phyloP scores from a whole-genome alignment of 2,888 invertebrate genomes.

The Stenodema calcarata region DNA sequence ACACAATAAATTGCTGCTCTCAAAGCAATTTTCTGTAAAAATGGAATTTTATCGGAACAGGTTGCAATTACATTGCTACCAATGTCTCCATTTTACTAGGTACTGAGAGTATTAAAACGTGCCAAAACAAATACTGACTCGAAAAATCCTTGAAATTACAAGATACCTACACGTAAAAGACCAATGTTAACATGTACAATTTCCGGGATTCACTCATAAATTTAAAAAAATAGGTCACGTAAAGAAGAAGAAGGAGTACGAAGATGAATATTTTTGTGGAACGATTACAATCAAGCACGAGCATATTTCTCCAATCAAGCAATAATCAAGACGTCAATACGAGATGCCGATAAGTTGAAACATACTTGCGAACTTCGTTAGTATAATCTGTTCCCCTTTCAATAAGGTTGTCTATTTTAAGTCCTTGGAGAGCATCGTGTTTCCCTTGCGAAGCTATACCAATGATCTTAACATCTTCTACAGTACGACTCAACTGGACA shows the following conservation, averaged over 20 bases:
- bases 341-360: constrained; percentile 50
- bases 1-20: no score
- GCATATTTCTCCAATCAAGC: not conserved
- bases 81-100: no score
- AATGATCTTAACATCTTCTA: constrained; percentile 80
- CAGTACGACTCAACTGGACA: constrained; percentile 79
- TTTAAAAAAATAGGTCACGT: constrained; percentile 9
- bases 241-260: not conserved
- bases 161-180: no score
- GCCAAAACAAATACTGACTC: no score
- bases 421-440: constrained; percentile 78
- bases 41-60: no score
- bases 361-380: constrained; percentile 84
- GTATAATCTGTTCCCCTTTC: constrained; percentile 83
- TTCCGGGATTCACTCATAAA: no score
- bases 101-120: no score
- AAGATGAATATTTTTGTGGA: not conserved
- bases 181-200: no score
- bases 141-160: no score
- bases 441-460: constrained; percentile 85
- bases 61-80: no score
- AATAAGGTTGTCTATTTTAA: constrained; percentile 77
- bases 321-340: not conserved
- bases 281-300: constrained; percentile 1
- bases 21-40: no score